Percentiles rank a stretch among this genome's conserved stretches.
Evolutionary conservation across 2,888 invertebrate genomes (phyloP).

Genomic region (Thyatira batis): DNA sequence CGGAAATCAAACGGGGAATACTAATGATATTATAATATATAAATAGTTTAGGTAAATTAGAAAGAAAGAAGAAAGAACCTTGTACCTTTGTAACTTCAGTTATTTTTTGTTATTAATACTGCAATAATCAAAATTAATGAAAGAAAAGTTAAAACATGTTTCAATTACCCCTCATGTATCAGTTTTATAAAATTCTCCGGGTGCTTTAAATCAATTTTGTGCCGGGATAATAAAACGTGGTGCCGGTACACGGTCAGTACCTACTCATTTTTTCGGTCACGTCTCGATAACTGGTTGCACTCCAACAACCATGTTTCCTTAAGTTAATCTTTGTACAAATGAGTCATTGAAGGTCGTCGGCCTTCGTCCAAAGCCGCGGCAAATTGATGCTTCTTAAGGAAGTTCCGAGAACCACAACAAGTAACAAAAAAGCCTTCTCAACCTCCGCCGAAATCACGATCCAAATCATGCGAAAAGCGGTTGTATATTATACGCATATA

Average conservation of each 20-base stretch:
- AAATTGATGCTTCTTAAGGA: constrained; percentile 55
- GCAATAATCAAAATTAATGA: too few relatives aligned
- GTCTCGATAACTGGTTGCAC: constrained; percentile 17
- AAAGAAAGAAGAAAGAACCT: too few relatives aligned
- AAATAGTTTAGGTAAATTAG: too few relatives aligned
- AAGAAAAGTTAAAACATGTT: too few relatives aligned
- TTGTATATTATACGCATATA: constrained; percentile 8
- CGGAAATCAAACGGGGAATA: too few relatives aligned
- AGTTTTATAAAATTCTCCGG: not conserved
- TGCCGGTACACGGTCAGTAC: not conserved
- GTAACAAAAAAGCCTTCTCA: constrained; percentile 42
- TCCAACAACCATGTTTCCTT: constrained; percentile 40
- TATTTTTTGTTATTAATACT: too few relatives aligned
- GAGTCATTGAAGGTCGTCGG: constrained; percentile 59
- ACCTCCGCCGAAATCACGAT: constrained; percentile 41
- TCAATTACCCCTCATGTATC: too few relatives aligned
- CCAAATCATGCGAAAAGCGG: constrained; percentile 38
- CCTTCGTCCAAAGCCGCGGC: constrained; percentile 46
- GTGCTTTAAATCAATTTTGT: not conserved
- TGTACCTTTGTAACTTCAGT: too few relatives aligned
- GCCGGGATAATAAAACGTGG: too few relatives aligned
- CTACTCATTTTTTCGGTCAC: not conserved
- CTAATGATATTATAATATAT: too few relatives aligned
- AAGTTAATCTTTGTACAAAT: constrained; percentile 44
- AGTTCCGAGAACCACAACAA: constrained; percentile 51